A percentile compares a stretch with the other conserved stretches of the same genome.
phyloP scores from a whole-genome alignment of 2,797 vertebrate species.

The Enteromius thamalakanensis region DNA sequence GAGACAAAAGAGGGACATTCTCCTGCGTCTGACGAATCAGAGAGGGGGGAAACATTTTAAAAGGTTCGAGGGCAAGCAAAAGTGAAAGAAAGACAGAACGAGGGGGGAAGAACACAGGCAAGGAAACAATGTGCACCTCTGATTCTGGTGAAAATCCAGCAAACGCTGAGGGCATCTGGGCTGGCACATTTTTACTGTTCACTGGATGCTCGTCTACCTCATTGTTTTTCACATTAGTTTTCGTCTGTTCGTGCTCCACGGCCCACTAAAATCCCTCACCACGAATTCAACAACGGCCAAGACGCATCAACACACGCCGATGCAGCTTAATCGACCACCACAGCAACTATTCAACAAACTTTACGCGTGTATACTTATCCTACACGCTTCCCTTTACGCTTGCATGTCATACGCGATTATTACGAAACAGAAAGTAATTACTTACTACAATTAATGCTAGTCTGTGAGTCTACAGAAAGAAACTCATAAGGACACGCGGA shows the following conservation, averaged over 20 bases:
- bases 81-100: slow-evolving; percentile 90
- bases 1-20: slow-evolving; percentile 88
- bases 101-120: slow-evolving; percentile 56
- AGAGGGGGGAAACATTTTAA: slow-evolving; percentile 93
- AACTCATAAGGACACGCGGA: slow-evolving; percentile 31
- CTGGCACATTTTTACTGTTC: slow-evolving; percentile 69
- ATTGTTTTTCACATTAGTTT: slow-evolving; percentile 78
- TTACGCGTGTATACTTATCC: slow-evolving; percentile 43
- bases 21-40: slow-evolving; percentile 95
- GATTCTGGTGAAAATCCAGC: slow-evolving; percentile 78
- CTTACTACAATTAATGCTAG: slow-evolving; percentile 27
- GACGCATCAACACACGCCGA: slow-evolving; percentile 58
- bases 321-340: slow-evolving; percentile 58
- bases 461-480: slow-evolving; percentile 25
- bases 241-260: slow-evolving; percentile 69
- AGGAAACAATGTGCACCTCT: slow-evolving; percentile 80
- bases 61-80: slow-evolving; percentile 95
- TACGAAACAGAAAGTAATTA: slow-evolving; percentile 14
- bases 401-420: slow-evolving; percentile 49
- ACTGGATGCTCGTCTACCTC: slow-evolving; percentile 59
- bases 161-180: slow-evolving; percentile 69
- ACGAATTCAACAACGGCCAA: slow-evolving; percentile 65
- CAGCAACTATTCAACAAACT: slow-evolving; percentile 56
- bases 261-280: slow-evolving; percentile 65
- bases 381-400: slow-evolving; percentile 40